Evolutionary conservation across 2,888 invertebrate species (phyloP).

Genomic region (Melipona beecheii): DNA sequence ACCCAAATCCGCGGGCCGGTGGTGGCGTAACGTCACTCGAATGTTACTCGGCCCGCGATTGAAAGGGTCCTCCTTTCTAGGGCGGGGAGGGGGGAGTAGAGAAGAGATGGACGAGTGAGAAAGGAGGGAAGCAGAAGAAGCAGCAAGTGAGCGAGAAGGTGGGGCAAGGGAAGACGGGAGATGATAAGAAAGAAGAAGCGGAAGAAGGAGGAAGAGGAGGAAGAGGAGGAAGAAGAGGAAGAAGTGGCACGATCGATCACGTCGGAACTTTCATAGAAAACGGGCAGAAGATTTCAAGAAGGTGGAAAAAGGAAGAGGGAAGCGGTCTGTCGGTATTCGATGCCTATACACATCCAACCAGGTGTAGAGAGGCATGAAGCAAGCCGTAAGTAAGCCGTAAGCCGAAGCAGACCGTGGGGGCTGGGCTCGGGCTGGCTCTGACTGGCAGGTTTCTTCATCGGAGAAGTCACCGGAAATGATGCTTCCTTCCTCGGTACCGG

Average conservation of each 20-base stretch:
- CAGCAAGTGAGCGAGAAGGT: neutral
- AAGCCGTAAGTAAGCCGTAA: constrained; percentile 77
- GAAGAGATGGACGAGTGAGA: neutral
- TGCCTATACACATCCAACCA: constrained; percentile 74
- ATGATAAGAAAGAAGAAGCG: neutral
- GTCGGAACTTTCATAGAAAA: constrained; percentile 65
- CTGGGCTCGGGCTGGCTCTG: constrained; percentile 76
- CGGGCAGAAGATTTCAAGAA: constrained; percentile 63
- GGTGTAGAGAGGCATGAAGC: constrained; percentile 79
- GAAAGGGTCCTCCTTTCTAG: neutral
- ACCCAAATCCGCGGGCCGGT: constrained; percentile 50
- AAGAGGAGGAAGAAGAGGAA: constrained; percentile 30
- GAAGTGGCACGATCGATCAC: constrained; percentile 63
- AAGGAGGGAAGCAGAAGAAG: neutral
- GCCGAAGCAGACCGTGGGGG: constrained; percentile 72
- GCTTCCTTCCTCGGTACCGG: constrained; percentile 71
- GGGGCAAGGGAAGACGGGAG: constrained; percentile 1
- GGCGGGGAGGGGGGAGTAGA: neutral
- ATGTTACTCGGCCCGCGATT: constrained; percentile 19
- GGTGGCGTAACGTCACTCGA: constrained; percentile 6
- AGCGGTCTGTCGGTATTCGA: constrained; percentile 71
- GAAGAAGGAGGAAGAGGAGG: constrained; percentile 1
- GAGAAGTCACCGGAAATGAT: constrained; percentile 84
- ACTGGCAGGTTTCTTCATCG: constrained; percentile 84
- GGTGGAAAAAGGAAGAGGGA: constrained; percentile 29